Evolutionary conservation across 1,140 invertebrate species (phyloP).

Genomic region (Micrasema longulum): DNA sequence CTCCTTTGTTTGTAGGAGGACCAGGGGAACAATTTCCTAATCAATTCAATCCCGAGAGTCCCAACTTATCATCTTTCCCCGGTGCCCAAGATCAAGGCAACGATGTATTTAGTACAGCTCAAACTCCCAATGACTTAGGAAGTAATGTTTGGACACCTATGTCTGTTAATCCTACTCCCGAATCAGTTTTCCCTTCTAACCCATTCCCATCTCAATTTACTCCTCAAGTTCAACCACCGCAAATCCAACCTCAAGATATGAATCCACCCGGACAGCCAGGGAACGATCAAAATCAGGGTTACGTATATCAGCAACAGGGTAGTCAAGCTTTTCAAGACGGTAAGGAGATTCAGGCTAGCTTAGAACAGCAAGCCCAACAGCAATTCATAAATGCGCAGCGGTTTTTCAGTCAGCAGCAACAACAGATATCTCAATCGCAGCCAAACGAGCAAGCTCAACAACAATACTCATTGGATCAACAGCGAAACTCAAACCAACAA

Average conservation of each 20-base stretch:
- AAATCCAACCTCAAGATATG: conserved; percentile 32
- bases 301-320: conserved; percentile 46
- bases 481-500: conserved; percentile 13
- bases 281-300: conserved; percentile 45
- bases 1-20: conserved; percentile 7
- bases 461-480: conserved; percentile 22
- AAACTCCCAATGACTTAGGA: conserved; percentile 16
- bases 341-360: conserved; percentile 55
- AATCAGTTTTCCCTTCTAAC: conserved; percentile 13
- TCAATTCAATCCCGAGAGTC: conserved; percentile 27
- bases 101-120: conserved; percentile 9
- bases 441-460: conserved; percentile 58
- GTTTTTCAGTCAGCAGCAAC: conserved; percentile 39
- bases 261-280: conserved; percentile 4
- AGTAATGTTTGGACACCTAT: conserved; percentile 52
- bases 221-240: conserved; percentile 11
- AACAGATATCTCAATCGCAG: conserved; percentile 55
- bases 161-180: conserved; percentile 30
- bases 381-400: conserved; percentile 37
- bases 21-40: conserved; percentile 15
- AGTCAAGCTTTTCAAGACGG: conserved; percentile 51
- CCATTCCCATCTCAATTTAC: conserved; percentile 13
- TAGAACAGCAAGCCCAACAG: conserved; percentile 39
- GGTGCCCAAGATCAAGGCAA: conserved; percentile 29
- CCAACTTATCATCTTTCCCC: conserved; percentile 23